These are phyloP conservation scores for Onychomys arenicola DNA, from an alignment of 2,797 vertebrate genomes.

Conservation along the genomic window DNA sequence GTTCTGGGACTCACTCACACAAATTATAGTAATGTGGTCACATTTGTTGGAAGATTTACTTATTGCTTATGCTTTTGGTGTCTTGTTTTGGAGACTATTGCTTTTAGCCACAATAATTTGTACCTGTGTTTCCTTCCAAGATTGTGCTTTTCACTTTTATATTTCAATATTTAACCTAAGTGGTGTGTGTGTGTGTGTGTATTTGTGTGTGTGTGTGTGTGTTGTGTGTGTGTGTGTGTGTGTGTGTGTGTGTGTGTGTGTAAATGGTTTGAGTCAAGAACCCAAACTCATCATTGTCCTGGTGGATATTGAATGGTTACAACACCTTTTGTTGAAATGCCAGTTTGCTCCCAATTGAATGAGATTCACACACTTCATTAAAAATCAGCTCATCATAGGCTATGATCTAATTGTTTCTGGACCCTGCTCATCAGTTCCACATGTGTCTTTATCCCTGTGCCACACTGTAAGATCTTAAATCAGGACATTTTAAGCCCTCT, in stretches of 20 bases:
- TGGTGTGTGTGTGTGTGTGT: background rate
- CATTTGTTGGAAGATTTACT: background rate
- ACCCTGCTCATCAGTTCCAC: background rate
- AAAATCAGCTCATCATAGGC: background rate
- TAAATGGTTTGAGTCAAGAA: background rate
- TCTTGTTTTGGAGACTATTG: constrained; percentile 11
- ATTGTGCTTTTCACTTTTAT: background rate
- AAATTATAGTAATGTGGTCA: background rate
- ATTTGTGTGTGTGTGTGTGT: background rate
- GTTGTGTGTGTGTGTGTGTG: too few relatives aligned
- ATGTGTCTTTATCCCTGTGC: too few relatives aligned
- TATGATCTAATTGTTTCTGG: background rate
- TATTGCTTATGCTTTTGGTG: background rate
- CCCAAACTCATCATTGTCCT: background rate
- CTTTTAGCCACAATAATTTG: background rate
- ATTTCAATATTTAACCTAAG: background rate
- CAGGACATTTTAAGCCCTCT: background rate
- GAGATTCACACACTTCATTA: background rate
- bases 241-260: background rate
- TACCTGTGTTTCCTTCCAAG: background rate
- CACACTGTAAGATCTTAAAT: background rate
- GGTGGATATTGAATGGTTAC: background rate
- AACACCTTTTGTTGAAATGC: background rate
- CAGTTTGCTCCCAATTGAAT: background rate
- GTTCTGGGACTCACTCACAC: background rate